Evolutionary conservation across 2,797 vertebrate genomes (phyloP), one percentile per base, ranked within the genome.

Genomic region (Steatocranus sp.): DNA sequence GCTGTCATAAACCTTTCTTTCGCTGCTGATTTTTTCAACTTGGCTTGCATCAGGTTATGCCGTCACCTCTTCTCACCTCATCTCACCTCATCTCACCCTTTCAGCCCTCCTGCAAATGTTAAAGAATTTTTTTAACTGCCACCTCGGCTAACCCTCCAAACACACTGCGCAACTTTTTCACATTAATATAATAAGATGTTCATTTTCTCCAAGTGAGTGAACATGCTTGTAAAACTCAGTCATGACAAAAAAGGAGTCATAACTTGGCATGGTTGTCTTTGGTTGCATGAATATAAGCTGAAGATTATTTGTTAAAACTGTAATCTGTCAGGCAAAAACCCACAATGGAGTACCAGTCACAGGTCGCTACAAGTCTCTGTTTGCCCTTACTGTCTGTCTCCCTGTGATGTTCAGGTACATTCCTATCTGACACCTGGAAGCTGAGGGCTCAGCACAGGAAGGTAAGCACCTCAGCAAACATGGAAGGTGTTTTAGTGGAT

Each of bases 391-490:
- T 36, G 75, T 70, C 87, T 56, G 79, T 73, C 81, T 89, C 68
- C 51, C 43, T 76, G 70, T 81, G 88, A 86, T 83, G 83, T 89
- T 92, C 79, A 50, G 30, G 17, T 83, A 15, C 92, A 95, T 95
- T 94, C 93, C 78, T 94, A 68, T 78, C 34, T 93, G 94, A 94
- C 93, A 93, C 89, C 91, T 93, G 91, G 91, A 93, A 90, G 91
- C 89, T 80, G 81, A 86, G 73, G 86, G 91, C 89, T 93, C 90
- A 90, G 84, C 75, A 74, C 86, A 90, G 92, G 92, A 92, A 93
- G 88, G 49, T 11, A 43, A 49, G 81, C 84, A 76, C 79, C 82
- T 87, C 80, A 86, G 86, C 80, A 90, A 90, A 90, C 88, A 90
- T n/a, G 46, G 77, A 78, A 51, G 82, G 43, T 80, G 88, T 88